phyloP scores from a whole-genome alignment of 2,888 invertebrate genomes.

The Malachius bipustulatus region DNA sequence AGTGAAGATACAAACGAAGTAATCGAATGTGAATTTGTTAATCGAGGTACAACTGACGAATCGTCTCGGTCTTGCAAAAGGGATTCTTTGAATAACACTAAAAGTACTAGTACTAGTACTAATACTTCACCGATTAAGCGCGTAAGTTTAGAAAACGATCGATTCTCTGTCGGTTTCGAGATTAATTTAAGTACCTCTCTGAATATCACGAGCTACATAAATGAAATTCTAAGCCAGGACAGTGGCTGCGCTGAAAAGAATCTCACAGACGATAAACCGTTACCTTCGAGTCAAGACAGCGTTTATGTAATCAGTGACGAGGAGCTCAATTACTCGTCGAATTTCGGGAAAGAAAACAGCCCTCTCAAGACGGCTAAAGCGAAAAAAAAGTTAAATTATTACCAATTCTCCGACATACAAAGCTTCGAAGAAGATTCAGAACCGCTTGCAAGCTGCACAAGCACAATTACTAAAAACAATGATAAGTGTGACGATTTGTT shows the following conservation, averaged over 20 bases:
- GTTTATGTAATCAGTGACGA: conserved; percentile 41
- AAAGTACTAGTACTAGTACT: too few species aligned
- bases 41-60: too few species aligned
- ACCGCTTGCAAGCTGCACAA: background rate
- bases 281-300: conserved; percentile 17
- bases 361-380: conserved; percentile 4
- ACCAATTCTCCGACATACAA: conserved; percentile 7
- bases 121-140: too few species aligned
- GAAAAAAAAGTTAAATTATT: conserved; percentile 8
- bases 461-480: background rate
- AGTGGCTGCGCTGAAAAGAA: conserved; percentile 10
- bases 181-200: conserved; percentile 8
- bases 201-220: conserved; percentile 25
- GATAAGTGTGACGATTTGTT: conserved; percentile 7
- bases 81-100: too few species aligned
- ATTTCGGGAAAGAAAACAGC: background rate
- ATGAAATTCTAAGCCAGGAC: conserved; percentile 12
- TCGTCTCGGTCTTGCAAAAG: too few species aligned
- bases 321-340: conserved; percentile 49
- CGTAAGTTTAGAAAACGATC: too few species aligned
- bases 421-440: background rate
- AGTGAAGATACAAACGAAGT: too few species aligned
- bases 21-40: too few species aligned
- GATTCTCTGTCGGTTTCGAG: conserved; percentile 1
- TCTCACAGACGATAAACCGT: conserved; percentile 2